Evolutionary conservation across 2,113 vertebrate genomes (phyloP).

Genomic region (Boulengeromyrus knoepffleri): DNA sequence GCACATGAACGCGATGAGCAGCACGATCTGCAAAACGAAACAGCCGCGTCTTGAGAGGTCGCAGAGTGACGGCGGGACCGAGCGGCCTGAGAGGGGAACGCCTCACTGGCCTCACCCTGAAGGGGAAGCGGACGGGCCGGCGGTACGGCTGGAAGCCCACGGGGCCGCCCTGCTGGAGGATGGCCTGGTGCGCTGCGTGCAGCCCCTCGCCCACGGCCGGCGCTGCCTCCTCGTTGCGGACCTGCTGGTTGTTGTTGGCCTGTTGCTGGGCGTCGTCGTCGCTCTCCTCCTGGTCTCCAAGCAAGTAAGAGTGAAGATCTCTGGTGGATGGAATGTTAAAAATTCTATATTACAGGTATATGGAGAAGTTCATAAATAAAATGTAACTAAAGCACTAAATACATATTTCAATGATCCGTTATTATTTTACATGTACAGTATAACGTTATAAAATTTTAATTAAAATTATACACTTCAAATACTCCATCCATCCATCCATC

Average conservation of each 20-base stretch:
- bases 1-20: slow-evolving; percentile 95
- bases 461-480: background rate
- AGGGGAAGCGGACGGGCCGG: slow-evolving; percentile 82
- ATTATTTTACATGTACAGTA: background rate
- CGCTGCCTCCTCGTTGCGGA: slow-evolving; percentile 81
- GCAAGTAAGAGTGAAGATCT: slow-evolving; percentile 93
- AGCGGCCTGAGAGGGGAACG: background rate
- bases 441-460: background rate
- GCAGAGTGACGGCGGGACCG: background rate
- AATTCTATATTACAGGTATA: background rate
- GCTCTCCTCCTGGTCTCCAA: slow-evolving; percentile 93
- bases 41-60: background rate
- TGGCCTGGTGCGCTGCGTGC: slow-evolving; percentile 96
- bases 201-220: slow-evolving; percentile 90
- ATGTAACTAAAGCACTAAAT: background rate
- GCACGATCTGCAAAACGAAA: slow-evolving; percentile 71
- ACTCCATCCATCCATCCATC: background rate
- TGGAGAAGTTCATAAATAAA: background rate
- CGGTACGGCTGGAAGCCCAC: slow-evolving; percentile 97
- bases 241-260: slow-evolving; percentile 82
- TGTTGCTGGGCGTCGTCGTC: slow-evolving; percentile 85
- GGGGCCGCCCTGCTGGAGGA: slow-evolving; percentile 92
- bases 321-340: slow-evolving; percentile 45
- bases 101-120: slow-evolving; percentile 65
- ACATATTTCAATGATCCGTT: background rate